A percentile compares a stretch with the other conserved stretches of the same genome.
Evolutionary conservation across 1,140 invertebrate genomes (phyloP).

Genomic region (Drosophila ficusphila): DNA sequence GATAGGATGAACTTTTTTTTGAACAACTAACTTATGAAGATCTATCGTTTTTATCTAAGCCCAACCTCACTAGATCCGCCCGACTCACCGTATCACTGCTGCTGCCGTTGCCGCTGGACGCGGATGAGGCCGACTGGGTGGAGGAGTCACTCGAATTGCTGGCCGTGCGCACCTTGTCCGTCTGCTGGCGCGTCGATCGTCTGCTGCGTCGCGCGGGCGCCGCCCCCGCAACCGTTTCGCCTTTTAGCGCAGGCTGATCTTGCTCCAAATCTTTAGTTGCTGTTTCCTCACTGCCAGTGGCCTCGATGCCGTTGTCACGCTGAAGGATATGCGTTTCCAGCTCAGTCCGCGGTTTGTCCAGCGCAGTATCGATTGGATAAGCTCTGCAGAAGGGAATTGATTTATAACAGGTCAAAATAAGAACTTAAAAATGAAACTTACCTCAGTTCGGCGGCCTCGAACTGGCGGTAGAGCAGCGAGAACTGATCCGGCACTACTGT

Average conservation of each 20-base stretch:
- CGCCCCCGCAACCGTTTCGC: not conserved
- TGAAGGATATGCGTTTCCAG: conserved; percentile 76
- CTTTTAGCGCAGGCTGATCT: not conserved
- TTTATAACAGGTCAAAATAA: not conserved
- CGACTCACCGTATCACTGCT: conserved; percentile 55
- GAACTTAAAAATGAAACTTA: conserved; percentile 74
- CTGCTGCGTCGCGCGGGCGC: conserved; percentile 26
- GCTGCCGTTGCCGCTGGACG: conserved; percentile 40
- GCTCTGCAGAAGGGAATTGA: conserved; percentile 79
- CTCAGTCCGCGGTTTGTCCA: conserved; percentile 89
- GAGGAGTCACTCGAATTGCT: conserved; percentile 44
- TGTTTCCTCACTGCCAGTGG: conserved; percentile 7
- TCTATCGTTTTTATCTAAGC: no score
- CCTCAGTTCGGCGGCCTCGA: conserved; percentile 87
- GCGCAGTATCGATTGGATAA: conserved; percentile 95
- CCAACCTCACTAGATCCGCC: no score
- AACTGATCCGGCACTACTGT: conserved; percentile 97
- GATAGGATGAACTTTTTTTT: no score
- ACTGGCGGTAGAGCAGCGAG: conserved; percentile 91
- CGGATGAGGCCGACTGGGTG: conserved; percentile 19
- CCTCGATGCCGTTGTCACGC: not conserved
- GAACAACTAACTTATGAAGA: no score
- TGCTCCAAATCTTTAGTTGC: not conserved
- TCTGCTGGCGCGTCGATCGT: conserved; percentile 37
- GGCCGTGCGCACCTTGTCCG: conserved; percentile 23